These are phyloP conservation scores for Phataginus tetradactyla DNA, from an alignment of 2,797 vertebrate species.

Conservation along the genomic window DNA sequence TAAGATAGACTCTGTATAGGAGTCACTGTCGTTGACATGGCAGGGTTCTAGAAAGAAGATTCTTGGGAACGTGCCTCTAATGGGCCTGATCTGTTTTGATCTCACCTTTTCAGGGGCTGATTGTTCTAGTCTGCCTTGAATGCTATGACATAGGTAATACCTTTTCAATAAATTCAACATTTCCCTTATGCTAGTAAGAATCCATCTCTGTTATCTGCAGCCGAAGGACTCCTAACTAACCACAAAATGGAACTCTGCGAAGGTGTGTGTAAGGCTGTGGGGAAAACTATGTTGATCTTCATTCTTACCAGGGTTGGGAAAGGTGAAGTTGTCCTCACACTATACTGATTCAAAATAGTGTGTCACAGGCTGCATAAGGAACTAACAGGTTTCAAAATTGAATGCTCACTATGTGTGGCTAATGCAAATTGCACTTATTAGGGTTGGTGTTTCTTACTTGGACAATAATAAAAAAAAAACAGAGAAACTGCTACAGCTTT, in stretches of 20 bases:
- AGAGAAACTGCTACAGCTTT: neutral
- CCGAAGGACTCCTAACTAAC: neutral
- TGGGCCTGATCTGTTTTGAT: neutral
- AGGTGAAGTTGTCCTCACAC: neutral
- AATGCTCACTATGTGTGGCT: neutral
- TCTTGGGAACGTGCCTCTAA: neutral
- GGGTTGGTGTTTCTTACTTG: neutral
- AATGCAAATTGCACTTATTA: neutral
- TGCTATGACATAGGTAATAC: neutral
- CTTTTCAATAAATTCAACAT: neutral
- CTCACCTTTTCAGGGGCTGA: neutral
- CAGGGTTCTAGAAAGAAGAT: neutral
- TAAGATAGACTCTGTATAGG: neutral
- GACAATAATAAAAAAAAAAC: neutral
- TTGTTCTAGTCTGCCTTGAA: neutral
- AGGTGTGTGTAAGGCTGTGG: neutral
- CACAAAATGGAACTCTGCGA: neutral
- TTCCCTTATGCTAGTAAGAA: neutral
- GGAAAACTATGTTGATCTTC: neutral
- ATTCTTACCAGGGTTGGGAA: neutral
- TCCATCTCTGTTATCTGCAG: neutral
- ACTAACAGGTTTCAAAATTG: neutral
- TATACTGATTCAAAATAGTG: neutral
- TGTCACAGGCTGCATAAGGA: neutral
- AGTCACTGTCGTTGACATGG: neutral